These are phyloP conservation scores for Hyles lineata DNA, from an alignment of 2,888 invertebrate genomes.

Conservation along the genomic window DNA sequence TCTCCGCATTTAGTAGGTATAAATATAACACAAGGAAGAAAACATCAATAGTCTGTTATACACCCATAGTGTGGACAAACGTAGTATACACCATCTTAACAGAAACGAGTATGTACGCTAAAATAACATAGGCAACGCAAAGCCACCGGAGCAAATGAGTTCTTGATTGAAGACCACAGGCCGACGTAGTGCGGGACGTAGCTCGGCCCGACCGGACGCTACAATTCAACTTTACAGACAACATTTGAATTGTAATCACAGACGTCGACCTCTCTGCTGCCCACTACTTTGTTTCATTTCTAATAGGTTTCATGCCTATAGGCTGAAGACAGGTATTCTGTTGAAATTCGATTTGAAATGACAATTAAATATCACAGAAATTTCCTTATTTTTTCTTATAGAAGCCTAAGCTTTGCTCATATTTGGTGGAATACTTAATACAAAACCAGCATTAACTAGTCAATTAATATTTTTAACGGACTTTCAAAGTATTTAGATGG, in stretches of 20 bases:
- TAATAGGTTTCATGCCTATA: background rate
- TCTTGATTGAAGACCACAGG: constrained; percentile 6
- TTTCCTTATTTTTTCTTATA: too few relatives aligned
- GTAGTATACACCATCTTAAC: background rate
- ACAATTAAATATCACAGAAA: too few relatives aligned
- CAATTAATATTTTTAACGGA: too few relatives aligned
- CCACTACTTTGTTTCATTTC: background rate
- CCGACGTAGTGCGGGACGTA: background rate
- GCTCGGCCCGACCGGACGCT: background rate
- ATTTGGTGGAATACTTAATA: too few relatives aligned
- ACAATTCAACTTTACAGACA: background rate
- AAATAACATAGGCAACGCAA: background rate
- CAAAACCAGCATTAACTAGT: too few relatives aligned
- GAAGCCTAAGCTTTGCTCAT: too few relatives aligned
- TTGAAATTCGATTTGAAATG: background rate
- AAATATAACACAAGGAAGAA: background rate
- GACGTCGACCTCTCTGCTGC: background rate
- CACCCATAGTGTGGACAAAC: too few relatives aligned
- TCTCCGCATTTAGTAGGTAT: background rate
- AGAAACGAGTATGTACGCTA: background rate
- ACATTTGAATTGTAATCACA: background rate
- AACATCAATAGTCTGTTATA: background rate
- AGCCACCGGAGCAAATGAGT: constrained; percentile 3
- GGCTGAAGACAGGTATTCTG: background rate
- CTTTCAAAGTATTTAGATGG: too few relatives aligned